Conservation (phyloP, 2,797 vertebrate species). For the Dromococcyx pavoninus region DNA sequence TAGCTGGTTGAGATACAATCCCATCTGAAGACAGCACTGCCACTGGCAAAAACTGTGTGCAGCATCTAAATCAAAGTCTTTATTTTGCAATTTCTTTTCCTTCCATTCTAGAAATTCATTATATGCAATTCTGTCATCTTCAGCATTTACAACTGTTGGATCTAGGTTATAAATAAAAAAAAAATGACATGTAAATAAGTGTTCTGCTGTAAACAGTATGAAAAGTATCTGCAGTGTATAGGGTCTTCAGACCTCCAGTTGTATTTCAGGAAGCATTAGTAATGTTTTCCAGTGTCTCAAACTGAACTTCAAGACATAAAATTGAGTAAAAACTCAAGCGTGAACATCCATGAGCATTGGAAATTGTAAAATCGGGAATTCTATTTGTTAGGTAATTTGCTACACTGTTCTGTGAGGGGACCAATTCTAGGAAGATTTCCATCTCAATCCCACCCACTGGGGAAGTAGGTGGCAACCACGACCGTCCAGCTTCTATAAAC, state of each 20-base stretch:
- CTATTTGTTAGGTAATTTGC: not conserved
- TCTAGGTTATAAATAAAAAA: conserved; percentile 36
- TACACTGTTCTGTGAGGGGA: not conserved
- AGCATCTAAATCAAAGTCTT: conserved; percentile 77
- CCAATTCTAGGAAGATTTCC: not conserved
- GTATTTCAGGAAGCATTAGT: not conserved
- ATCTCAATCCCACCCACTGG: not conserved
- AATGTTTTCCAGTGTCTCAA: not conserved
- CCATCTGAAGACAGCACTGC: conserved; percentile 91
- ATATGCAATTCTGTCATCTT: conserved; percentile 34
- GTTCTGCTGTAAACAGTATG: not conserved
- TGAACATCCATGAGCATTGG: not conserved
- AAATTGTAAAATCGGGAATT: not conserved
- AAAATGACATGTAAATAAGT: not conserved
- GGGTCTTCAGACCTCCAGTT: not conserved
- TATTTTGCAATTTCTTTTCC: not conserved
- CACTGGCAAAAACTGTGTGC: conserved; percentile 91
- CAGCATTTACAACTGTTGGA: not conserved
- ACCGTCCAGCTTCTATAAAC: not conserved
- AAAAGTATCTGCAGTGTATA: not conserved
- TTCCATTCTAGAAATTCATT: conserved; percentile 62
- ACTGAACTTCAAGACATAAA: not conserved
- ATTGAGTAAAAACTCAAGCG: not conserved
- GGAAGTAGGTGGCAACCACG: not conserved
- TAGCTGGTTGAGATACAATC: conserved; percentile 88